Conservation (phyloP, 1,140 invertebrate species). For the Apis laboriosa region DNA sequence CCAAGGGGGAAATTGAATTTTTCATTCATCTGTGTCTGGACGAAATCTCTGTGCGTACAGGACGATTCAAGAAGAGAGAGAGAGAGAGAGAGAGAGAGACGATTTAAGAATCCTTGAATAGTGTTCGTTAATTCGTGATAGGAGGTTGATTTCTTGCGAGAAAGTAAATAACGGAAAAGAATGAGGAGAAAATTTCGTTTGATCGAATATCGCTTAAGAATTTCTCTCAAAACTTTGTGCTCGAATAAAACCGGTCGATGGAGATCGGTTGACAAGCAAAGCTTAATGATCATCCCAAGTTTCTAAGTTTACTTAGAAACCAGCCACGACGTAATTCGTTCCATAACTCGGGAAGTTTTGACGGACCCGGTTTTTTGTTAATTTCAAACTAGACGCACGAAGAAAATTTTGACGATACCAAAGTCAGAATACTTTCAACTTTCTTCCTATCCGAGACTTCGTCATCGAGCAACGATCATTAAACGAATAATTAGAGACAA, state of each 20-base stretch:
- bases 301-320: slow-evolving; percentile 21
- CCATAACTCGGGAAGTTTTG: slow-evolving; percentile 12
- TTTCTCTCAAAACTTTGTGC: neutral
- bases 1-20: neutral
- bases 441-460: neutral
- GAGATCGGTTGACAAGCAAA: slow-evolving; percentile 24
- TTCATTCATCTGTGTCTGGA: no score
- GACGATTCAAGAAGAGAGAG: neutral
- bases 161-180: no score
- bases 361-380: neutral
- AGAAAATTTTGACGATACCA: neutral
- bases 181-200: neutral
- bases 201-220: neutral
- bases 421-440: no score
- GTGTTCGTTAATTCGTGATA: no score
- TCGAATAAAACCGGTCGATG: neutral
- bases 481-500: neutral
- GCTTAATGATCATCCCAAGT: slow-evolving; percentile 25
- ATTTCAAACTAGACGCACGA: neutral
- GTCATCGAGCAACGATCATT: neutral
- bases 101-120: neutral
- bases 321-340: slow-evolving; percentile 17
- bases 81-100: neutral
- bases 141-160: no score
- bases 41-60: neutral